These are phyloP conservation scores for Drosophila varians DNA, from an alignment of 1,140 invertebrate species.

Conservation along the genomic window DNA sequence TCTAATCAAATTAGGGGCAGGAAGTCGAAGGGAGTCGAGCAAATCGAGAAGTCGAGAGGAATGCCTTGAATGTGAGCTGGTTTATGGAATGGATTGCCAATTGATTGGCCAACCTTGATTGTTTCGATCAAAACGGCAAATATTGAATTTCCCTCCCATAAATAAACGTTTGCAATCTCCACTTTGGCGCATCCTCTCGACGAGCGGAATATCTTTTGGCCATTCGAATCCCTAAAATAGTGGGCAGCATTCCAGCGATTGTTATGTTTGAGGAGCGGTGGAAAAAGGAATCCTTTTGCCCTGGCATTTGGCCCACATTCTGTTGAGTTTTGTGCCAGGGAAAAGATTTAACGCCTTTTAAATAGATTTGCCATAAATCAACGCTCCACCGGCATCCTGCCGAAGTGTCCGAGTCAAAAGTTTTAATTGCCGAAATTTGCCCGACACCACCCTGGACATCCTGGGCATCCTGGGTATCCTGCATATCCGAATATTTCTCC, in stretches of 20 bases:
- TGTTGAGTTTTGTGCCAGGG: conserved; percentile 1
- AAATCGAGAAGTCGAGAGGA: neutral
- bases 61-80: conserved; percentile 11
- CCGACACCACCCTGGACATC: too few relatives aligned
- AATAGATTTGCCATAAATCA: conserved; percentile 42
- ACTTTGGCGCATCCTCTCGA: conserved; percentile 20
- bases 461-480: too few relatives aligned
- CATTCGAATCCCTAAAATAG: conserved; percentile 11
- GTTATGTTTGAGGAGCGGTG: conserved; percentile 3
- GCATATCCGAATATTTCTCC: too few relatives aligned
- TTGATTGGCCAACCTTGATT: conserved; percentile 2
- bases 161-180: conserved; percentile 52
- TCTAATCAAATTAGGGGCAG: conserved; percentile 36
- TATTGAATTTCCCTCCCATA: conserved; percentile 5
- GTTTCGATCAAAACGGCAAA: neutral
- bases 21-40: too few relatives aligned
- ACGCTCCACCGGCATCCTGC: conserved; percentile 1
- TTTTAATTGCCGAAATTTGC: conserved; percentile 47
- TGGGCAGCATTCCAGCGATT: conserved; percentile 41
- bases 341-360: neutral
- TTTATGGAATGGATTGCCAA: neutral
- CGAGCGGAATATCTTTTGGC: too few relatives aligned
- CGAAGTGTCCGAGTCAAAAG: conserved; percentile 14
- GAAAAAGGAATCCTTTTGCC: conserved; percentile 1
- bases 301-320: conserved; percentile 41